Percentiles rank a stretch among this genome's conserved stretches.
These are phyloP conservation scores for Oscheius sp. DNA, from an alignment of 2,888 invertebrate species.

Conservation along the genomic window DNA sequence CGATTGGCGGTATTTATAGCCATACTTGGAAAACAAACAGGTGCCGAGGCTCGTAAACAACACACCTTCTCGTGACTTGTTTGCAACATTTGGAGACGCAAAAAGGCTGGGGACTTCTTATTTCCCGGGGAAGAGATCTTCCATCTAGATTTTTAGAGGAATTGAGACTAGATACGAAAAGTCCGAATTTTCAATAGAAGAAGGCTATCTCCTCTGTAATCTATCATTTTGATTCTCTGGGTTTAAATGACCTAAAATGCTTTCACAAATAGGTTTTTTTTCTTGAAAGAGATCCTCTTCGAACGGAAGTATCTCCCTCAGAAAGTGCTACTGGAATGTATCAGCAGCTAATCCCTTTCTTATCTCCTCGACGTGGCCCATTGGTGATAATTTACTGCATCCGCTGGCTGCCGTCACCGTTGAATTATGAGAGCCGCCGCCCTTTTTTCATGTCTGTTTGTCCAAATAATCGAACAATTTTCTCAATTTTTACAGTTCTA, in stretches of 20 bases:
- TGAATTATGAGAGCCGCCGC: constrained; percentile 23
- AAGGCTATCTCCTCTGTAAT: neutral
- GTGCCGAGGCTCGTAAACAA: neutral
- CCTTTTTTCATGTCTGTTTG: constrained; percentile 20
- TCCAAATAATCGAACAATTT: no score
- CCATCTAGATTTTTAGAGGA: no score
- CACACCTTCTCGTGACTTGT: constrained; percentile 5
- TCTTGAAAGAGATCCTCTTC: neutral
- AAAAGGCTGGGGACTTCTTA: no score
- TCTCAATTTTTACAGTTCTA: neutral
- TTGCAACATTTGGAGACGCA: neutral
- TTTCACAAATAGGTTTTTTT: neutral
- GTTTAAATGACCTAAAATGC: neutral
- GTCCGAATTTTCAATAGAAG: neutral
- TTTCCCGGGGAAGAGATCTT: no score
- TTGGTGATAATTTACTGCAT: constrained; percentile 23
- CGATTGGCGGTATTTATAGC: constrained; percentile 1
- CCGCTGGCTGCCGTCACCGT: constrained; percentile 5
- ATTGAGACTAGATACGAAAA: neutral
- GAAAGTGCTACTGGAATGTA: constrained; percentile 3
- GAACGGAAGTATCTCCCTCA: neutral
- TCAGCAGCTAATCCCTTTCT: constrained; percentile 1
- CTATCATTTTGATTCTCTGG: neutral
- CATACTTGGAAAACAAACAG: neutral
- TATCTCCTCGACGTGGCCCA: constrained; percentile 18